A percentile compares a stretch with the other conserved stretches of the same genome.
phyloP scores from a whole-genome alignment of 2,113 vertebrate genomes.

The Symphodus melops region DNA sequence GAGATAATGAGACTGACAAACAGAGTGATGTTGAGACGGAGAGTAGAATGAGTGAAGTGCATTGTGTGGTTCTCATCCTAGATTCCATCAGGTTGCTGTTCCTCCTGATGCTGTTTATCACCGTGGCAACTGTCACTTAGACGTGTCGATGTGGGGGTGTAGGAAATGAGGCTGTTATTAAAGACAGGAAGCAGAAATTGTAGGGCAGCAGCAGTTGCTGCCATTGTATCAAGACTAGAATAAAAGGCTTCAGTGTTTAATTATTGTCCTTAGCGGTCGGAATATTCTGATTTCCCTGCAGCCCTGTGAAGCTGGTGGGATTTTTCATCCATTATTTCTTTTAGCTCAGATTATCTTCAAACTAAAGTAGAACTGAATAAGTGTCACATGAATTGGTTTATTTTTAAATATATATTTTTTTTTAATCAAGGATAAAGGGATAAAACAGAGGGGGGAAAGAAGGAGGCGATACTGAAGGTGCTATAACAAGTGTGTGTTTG shows the following conservation, averaged over 20 bases:
- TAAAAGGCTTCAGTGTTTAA: slow-evolving; percentile 24
- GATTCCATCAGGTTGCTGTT: slow-evolving; percentile 52
- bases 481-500: neutral
- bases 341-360: neutral
- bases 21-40: slow-evolving; percentile 1
- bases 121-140: slow-evolving; percentile 73
- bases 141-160: slow-evolving; percentile 63
- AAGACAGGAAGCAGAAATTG: slow-evolving; percentile 56
- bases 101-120: slow-evolving; percentile 62
- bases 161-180: slow-evolving; percentile 66
- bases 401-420: slow-evolving; percentile 3
- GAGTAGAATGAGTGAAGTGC: slow-evolving; percentile 26
- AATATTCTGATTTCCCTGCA: slow-evolving; percentile 29
- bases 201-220: slow-evolving; percentile 3
- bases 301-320: slow-evolving; percentile 12
- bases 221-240: slow-evolving; percentile 15
- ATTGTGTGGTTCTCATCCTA: slow-evolving; percentile 24
- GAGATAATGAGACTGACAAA: slow-evolving; percentile 17
- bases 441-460: neutral
- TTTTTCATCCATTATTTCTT: slow-evolving; percentile 6
- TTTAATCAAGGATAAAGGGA: neutral
- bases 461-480: neutral
- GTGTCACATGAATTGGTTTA: slow-evolving; percentile 13
- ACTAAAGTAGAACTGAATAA: slow-evolving; percentile 9
- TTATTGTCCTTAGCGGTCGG: slow-evolving; percentile 26